phyloP scores from a whole-genome alignment of 2,888 invertebrate genomes.

The Leucania comma region DNA sequence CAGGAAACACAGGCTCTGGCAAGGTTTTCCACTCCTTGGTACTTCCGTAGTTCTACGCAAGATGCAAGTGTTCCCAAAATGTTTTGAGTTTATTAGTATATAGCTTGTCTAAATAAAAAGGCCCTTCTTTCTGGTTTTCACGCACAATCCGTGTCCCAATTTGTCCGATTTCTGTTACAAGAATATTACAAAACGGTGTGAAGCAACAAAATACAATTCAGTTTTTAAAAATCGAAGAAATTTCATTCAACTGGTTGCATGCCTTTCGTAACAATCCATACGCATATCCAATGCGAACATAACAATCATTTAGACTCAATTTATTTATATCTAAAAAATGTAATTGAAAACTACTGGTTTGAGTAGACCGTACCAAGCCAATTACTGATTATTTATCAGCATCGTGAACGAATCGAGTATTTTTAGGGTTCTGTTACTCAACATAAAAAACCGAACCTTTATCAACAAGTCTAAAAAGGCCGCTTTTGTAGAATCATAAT shows the following conservation, averaged over 20 bases:
- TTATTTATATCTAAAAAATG: slow-evolving; percentile 66
- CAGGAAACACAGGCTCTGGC: too few relatives aligned
- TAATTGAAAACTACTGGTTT: slow-evolving; percentile 62
- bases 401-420: slow-evolving; percentile 67
- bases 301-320: slow-evolving; percentile 68
- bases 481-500: too few relatives aligned
- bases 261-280: slow-evolving; percentile 50
- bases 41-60: too few relatives aligned
- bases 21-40: too few relatives aligned
- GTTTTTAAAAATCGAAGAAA: slow-evolving; percentile 16
- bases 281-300: slow-evolving; percentile 66
- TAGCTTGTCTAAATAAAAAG: background rate
- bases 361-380: slow-evolving; percentile 65
- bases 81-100: background rate
- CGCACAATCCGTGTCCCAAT: slow-evolving; percentile 8
- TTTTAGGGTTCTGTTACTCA: too few relatives aligned
- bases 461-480: too few relatives aligned
- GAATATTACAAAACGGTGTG: slow-evolving; percentile 4
- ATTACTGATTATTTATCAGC: slow-evolving; percentile 76
- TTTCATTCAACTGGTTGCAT: slow-evolving; percentile 27
- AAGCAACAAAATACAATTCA: background rate
- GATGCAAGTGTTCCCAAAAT: too few relatives aligned
- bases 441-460: too few relatives aligned
- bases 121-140: background rate
- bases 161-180: background rate